These are phyloP conservation scores for Serripes groenlandicus DNA, from an alignment of 2,888 invertebrate species.

Conservation along the genomic window DNA sequence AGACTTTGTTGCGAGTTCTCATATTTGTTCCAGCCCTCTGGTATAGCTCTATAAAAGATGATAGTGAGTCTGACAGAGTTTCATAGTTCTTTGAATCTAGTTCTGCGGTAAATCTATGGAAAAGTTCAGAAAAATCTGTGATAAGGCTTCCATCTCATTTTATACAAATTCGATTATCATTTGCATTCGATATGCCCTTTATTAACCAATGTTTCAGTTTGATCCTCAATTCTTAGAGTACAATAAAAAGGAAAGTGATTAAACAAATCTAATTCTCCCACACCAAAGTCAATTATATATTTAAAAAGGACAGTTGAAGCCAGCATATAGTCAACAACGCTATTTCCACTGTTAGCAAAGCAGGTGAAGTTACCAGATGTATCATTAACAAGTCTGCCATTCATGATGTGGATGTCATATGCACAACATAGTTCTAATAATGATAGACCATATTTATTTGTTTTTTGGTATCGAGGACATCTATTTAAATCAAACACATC, in stretches of 20 bases:
- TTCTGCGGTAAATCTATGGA: background rate
- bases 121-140: background rate
- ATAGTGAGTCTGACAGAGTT: background rate
- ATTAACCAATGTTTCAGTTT: background rate
- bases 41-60: background rate
- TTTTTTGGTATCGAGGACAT: constrained; percentile 8
- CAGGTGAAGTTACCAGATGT: constrained; percentile 23
- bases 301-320: background rate
- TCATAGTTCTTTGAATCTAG: background rate
- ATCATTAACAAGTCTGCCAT: constrained; percentile 8
- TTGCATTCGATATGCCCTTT: too few relatives aligned
- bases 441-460: constrained; percentile 5
- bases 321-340: constrained; percentile 19
- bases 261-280: background rate
- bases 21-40: background rate
- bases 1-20: background rate
- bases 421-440: constrained; percentile 13
- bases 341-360: constrained; percentile 11
- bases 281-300: background rate
- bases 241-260: background rate
- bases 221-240: background rate
- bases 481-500: constrained; percentile 9
- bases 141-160: background rate
- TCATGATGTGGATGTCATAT: constrained; percentile 19
- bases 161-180: too few relatives aligned